A percentile compares a stretch with the other conserved stretches of the same genome.
These are phyloP conservation scores for Meteorus colon DNA, from an alignment of 2,888 invertebrate genomes.

Conservation along the genomic window DNA sequence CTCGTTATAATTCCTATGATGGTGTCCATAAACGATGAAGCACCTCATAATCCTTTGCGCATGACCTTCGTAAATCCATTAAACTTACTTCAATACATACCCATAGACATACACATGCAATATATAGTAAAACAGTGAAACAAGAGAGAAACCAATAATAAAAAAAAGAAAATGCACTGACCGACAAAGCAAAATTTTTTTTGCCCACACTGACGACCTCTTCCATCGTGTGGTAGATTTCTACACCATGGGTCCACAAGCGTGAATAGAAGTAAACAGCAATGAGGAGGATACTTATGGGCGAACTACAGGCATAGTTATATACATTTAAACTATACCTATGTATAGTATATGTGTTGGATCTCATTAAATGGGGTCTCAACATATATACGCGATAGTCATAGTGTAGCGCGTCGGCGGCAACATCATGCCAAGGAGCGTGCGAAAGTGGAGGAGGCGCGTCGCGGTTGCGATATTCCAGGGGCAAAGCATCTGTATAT, in stretches of 20 bases:
- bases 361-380: constrained; percentile 41
- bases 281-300: constrained; percentile 13
- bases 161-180: neutral
- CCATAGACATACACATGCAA: too few species aligned
- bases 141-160: neutral
- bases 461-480: constrained; percentile 33
- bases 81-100: neutral
- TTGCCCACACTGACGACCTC: neutral
- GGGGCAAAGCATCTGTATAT: constrained; percentile 8
- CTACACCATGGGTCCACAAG: neutral
- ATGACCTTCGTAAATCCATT: neutral
- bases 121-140: constrained; percentile 1
- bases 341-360: constrained; percentile 14
- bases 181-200: constrained; percentile 2
- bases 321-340: neutral
- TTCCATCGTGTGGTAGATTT: neutral
- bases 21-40: neutral
- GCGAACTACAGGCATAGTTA: neutral
- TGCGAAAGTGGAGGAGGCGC: constrained; percentile 52
- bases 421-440: constrained; percentile 44
- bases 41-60: neutral
- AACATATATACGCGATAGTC: constrained; percentile 47
- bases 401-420: constrained; percentile 10
- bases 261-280: neutral
- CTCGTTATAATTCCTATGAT: constrained; percentile 8